These are phyloP conservation scores for Drosophila sucinea DNA, from an alignment of 1,140 invertebrate species.

Conservation along the genomic window DNA sequence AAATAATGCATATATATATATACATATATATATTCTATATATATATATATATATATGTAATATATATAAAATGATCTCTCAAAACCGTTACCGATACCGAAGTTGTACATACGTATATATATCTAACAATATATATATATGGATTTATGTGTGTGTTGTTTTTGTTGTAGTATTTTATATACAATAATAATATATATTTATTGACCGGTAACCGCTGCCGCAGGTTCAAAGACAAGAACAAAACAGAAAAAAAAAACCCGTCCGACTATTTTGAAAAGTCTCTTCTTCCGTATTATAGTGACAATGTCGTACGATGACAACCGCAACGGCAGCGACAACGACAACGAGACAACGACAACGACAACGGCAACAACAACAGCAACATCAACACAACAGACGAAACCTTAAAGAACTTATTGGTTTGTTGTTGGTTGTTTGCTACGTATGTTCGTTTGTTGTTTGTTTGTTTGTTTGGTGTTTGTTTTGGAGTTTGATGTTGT, in stretches of 20 bases:
- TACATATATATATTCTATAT: neutral
- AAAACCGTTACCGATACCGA: constrained; percentile 10
- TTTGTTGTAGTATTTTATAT: neutral
- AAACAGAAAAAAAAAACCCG: neutral
- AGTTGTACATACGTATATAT: neutral
- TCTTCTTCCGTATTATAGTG: constrained; percentile 24
- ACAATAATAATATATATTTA: neutral
- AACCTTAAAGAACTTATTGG: constrained; percentile 24
- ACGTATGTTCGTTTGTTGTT: neutral
- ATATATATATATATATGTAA: too few species aligned
- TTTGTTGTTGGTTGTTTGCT: constrained; percentile 32
- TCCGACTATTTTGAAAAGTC: constrained; percentile 1
- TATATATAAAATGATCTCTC: neutral
- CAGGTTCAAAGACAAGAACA: neutral
- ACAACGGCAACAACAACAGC: constrained; percentile 1
- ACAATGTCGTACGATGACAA: constrained; percentile 45
- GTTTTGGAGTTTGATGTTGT: constrained; percentile 11
- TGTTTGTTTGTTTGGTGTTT: constrained; percentile 37
- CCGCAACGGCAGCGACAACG: constrained; percentile 10
- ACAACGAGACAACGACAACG: constrained; percentile 22
- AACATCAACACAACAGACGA: constrained; percentile 1
- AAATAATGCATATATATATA: neutral
- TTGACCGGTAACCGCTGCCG: constrained; percentile 5
- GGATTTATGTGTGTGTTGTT: neutral
- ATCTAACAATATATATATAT: neutral